Base-by-base conservation (phyloP, 2,797 vertebrate species). In the Synaphobranchus kaupii region DNA sequence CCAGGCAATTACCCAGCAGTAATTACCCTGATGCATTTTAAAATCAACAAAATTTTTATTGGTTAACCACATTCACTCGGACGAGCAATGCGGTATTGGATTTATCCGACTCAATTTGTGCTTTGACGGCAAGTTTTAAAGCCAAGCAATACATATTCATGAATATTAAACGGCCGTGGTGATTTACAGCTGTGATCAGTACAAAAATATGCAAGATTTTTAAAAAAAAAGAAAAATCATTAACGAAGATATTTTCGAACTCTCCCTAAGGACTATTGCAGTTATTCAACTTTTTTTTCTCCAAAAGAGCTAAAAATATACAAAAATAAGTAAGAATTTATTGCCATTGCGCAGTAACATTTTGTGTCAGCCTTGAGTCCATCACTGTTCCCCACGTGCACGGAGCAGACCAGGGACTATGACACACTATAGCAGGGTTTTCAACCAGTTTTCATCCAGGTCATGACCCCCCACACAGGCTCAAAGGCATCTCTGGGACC, bases 101-200 rank as follows among this genome's bases (percentile, higher is more conserved):
- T 82, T 86, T 88, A 84, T 86, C 25, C 25, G 80, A 50, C 71
- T 68, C 81, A 48, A n/a, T 60, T 68, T 80, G 78, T 87, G 84
- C 86, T 86, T 80, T 73, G 66, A 84, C 25, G 82, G 20, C 78
- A 68, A 76, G 34, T 83, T 60, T 73, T 63, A 80, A 78, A 80
- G 76, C 76, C 25, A 80, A 47, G 76, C 76, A 80, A 25, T 12
- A 44, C 73, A 90, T 93, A 90, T 93, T 88, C 90, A 91, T 91
- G 89, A 92, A 90, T 52, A 71, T 88, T 76, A 83, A 52, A 90
- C 86, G 54, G 85, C 88, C 87, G 66, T 10, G 34, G 85, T 73
- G 85, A 89, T 86, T 89, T 31, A 4, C 31, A 39, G 80, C 87
- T 76, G 54, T 54, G 56, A 44, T 85, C 68, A 68, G 89, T 90